These are phyloP conservation scores for Tupiocoris notatus DNA, from an alignment of 2,888 invertebrate species.

Conservation along the genomic window DNA sequence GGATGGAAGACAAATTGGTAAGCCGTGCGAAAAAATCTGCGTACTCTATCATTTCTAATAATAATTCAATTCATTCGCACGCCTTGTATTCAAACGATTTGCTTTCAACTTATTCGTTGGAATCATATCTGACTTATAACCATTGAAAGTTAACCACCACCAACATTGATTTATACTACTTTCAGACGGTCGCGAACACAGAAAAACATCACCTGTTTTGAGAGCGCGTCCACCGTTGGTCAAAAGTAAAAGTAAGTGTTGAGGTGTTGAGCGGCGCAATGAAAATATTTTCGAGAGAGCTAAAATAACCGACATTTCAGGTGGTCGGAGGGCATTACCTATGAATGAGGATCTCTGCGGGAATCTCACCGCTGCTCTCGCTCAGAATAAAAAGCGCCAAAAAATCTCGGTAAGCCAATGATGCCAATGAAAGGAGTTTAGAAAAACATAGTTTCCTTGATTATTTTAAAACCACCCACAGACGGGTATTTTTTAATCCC, in stretches of 20 bases:
- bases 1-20: slow-evolving; percentile 16
- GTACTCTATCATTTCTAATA: background rate
- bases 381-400: slow-evolving; percentile 28
- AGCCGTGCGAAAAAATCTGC: background rate
- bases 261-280: too few species aligned
- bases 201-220: slow-evolving; percentile 26
- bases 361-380: slow-evolving; percentile 15
- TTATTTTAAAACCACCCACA: too few species aligned
- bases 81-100: background rate
- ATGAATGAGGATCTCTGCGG: slow-evolving; percentile 26
- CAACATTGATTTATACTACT: background rate
- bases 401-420: slow-evolving; percentile 9
- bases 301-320: too few species aligned
- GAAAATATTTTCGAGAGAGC: too few species aligned
- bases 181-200: slow-evolving; percentile 14
- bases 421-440: too few species aligned
- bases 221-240: background rate
- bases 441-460: too few species aligned
- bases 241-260: background rate
- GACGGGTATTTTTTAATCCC: too few species aligned
- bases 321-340: background rate
- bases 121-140: too few species aligned
- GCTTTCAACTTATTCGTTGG: too few species aligned
- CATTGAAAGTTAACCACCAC: background rate
- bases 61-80: background rate